Evolutionary conservation across 1,140 invertebrate genomes (phyloP), one percentile per base, ranked within the genome.

Genomic region (Drosophila parabipectinata): DNA sequence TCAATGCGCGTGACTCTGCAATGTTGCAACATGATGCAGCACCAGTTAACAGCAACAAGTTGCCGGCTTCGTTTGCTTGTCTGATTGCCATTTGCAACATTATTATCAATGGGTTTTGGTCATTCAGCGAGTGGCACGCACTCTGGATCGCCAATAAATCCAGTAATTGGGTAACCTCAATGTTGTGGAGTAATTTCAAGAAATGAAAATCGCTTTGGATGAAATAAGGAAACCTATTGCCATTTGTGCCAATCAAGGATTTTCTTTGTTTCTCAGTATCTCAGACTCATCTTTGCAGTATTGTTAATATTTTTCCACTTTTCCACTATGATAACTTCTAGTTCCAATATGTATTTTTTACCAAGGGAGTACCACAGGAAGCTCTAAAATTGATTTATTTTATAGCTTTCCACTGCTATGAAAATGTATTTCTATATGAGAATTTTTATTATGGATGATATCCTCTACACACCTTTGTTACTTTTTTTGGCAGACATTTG

Each of bases 81-180:
- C 41, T 26, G 39, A 57, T 64, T 47, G 41, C 41, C 54, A 78
- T 78, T 77, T 61, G 68, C 68, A 77, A 72, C 75, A 77, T 63
- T 57, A 59, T 77, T 60, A 59, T 77, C 52, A 71, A 56, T 56
- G 14, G 39, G n/a, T 41, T n/a, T 14, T 14, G 3, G 4, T 2
- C 30, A 45, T 54, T 55, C 30, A 37, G 52, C 41, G 45, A 8
- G 3, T 14, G 12, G 30, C 18, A 63, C 34, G 34, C 34, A 44
- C 18, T 47, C 18, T 3, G 9, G 34, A 37, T n/a, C 39, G n/a
- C 4, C 41, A 18, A 45, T 45, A 45, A 45, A 45, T 6, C 41
- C 15, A 15, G 15, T 47, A 47, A 47, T 47, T 21, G 18, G 44
- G 44, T 47, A 24, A 47, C 44, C 44, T 45, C 14, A 21, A 45